Conservation (phyloP, 2,797 vertebrate genomes). For the Leptoclinus maculatus region DNA sequence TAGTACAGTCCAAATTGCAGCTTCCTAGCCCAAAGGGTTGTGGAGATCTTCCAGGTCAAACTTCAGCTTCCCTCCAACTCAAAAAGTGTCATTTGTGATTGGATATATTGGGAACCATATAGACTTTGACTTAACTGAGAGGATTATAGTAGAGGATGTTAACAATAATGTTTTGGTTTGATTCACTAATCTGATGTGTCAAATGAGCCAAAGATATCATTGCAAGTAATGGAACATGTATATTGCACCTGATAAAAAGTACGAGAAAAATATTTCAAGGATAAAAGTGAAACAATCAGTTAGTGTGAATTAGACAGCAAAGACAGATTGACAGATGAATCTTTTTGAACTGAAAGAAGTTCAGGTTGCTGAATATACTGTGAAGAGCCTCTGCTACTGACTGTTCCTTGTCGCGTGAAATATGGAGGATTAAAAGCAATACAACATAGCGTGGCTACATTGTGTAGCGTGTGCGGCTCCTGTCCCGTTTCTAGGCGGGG, state of each 20-base stretch:
- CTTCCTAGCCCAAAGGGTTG: no score
- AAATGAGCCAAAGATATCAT: not conserved
- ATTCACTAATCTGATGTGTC: not conserved
- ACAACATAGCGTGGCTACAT: slow-evolving; percentile 14
- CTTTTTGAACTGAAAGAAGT: not conserved
- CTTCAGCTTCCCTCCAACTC: no score
- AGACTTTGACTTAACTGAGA: not conserved
- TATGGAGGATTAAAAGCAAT: slow-evolving; percentile 29
- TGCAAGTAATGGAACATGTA: not conserved
- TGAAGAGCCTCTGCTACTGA: slow-evolving; percentile 7
- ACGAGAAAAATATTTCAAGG: not conserved
- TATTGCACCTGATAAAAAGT: not conserved
- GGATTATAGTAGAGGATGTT: not conserved
- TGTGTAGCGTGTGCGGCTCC: no score
- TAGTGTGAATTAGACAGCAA: not conserved
- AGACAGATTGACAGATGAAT: slow-evolving; percentile 6
- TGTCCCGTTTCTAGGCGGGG: no score
- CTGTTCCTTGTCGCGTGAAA: no score
- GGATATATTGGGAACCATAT: not conserved
- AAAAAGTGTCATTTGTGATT: no score
- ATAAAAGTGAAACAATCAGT: not conserved
- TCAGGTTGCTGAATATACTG: slow-evolving; percentile 7
- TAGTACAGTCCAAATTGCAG: no score
- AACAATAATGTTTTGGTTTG: not conserved
- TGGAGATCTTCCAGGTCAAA: no score